Conservation (phyloP, 1,140 invertebrate species). For the Drosophila rhopaloa region DNA sequence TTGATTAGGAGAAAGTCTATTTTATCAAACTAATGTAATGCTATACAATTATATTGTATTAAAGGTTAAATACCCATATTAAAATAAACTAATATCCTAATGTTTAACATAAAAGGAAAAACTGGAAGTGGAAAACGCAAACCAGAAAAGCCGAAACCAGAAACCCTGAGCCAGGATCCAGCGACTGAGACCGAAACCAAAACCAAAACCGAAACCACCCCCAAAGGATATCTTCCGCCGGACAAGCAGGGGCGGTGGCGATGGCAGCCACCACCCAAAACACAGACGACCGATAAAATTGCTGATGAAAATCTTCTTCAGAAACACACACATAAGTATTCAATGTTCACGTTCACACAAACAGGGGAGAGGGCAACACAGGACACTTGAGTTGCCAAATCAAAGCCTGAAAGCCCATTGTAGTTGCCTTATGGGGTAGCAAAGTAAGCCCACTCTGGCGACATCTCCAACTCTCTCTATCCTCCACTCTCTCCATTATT, state of each 20-base stretch:
- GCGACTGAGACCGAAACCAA: constrained; percentile 43
- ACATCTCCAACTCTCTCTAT: constrained; percentile 2
- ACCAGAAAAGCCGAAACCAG: constrained; percentile 16
- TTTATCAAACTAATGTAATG: too few relatives aligned
- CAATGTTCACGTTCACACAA: constrained; percentile 15
- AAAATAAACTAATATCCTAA: constrained; percentile 2
- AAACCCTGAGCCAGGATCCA: constrained; percentile 19
- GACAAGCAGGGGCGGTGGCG: constrained; percentile 18
- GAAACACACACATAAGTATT: constrained; percentile 35
- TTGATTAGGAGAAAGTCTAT: too few relatives aligned
- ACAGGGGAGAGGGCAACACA: constrained; percentile 28
- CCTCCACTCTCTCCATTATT: constrained; percentile 47
- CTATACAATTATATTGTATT: too few relatives aligned
- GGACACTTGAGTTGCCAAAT: constrained; percentile 74
- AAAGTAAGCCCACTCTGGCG: constrained; percentile 15
- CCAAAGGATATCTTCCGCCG: constrained; percentile 57
- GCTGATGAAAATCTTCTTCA: constrained; percentile 75
- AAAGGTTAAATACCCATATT: neutral
- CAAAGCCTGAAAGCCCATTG: constrained; percentile 66
- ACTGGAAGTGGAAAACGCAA: constrained; percentile 46
- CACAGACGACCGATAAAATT: constrained; percentile 73
- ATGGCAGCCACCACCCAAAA: constrained; percentile 74
- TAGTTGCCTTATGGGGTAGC: constrained; percentile 50
- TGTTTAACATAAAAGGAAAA: constrained; percentile 29
- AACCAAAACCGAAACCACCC: constrained; percentile 67